Evolutionary conservation across 2,888 invertebrate species (phyloP).

Genomic region (Taphrorychus bicolor): DNA sequence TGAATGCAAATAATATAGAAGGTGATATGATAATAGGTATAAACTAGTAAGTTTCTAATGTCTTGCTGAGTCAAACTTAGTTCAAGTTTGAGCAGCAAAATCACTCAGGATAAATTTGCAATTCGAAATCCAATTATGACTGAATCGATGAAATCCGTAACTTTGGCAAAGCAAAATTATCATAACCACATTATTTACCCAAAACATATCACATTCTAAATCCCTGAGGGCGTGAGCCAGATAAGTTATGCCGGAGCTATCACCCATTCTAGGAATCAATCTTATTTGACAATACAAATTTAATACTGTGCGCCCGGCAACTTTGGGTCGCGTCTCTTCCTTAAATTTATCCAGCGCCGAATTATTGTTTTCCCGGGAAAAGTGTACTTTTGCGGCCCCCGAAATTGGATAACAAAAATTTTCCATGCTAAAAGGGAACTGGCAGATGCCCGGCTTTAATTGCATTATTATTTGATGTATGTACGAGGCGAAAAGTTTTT

Average conservation of each 20-base stretch:
- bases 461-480: not conserved
- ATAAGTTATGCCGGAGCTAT: slow-evolving; percentile 23
- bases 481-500: not conserved
- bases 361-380: slow-evolving; percentile 17
- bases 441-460: not conserved
- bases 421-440: not conserved
- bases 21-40: no score
- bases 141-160: slow-evolving; percentile 16
- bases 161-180: slow-evolving; percentile 18
- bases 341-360: slow-evolving; percentile 18
- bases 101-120: not conserved
- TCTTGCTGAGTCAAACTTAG: not conserved
- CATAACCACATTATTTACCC: slow-evolving; percentile 25
- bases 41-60: not conserved
- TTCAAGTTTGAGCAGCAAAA: not conserved
- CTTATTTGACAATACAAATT: slow-evolving; percentile 33
- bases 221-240: slow-evolving; percentile 20
- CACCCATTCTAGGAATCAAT: slow-evolving; percentile 30
- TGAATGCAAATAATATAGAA: no score
- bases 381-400: slow-evolving; percentile 10
- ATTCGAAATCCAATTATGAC: not conserved
- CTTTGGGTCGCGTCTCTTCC: slow-evolving; percentile 20
- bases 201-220: slow-evolving; percentile 25
- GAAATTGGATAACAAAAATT: slow-evolving; percentile 2
- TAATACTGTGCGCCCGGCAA: slow-evolving; percentile 26